Percentiles rank a stretch among this genome's conserved stretches.
Evolutionary conservation across 2,797 vertebrate species (phyloP).

Genomic region (Chaetophractus vellerosus): DNA sequence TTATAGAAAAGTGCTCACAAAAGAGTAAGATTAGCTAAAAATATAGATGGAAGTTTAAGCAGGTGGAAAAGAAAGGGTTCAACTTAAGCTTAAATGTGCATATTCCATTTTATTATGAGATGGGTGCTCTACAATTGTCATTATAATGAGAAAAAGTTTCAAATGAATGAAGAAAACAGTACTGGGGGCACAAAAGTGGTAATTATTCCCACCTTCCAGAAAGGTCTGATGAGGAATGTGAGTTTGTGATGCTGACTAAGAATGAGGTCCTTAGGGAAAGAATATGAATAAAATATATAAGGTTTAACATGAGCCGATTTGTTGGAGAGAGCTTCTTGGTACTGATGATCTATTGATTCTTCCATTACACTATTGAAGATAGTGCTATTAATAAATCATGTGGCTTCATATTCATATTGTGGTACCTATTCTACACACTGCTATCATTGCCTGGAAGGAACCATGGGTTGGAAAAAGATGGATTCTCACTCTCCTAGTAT

Average conservation of each 20-base stretch:
- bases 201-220: neutral
- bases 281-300: neutral
- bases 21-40: constrained; percentile 54
- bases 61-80: neutral
- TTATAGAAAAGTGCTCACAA: constrained; percentile 32
- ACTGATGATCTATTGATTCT: neutral
- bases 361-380: neutral
- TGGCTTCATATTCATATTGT: neutral
- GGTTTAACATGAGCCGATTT: neutral
- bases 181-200: neutral
- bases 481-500: neutral
- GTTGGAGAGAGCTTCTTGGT: neutral
- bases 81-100: neutral
- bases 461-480: neutral
- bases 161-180: constrained; percentile 13
- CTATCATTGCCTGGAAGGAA: neutral
- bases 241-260: neutral
- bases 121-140: neutral
- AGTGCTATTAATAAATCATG: neutral
- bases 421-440: neutral
- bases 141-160: neutral
- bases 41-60: constrained; percentile 10
- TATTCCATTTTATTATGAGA: neutral
- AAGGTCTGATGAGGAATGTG: neutral
- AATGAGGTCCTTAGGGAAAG: constrained; percentile 11